Conservation (phyloP, 2,888 invertebrate genomes). For the Diaphora mendica region DNA sequence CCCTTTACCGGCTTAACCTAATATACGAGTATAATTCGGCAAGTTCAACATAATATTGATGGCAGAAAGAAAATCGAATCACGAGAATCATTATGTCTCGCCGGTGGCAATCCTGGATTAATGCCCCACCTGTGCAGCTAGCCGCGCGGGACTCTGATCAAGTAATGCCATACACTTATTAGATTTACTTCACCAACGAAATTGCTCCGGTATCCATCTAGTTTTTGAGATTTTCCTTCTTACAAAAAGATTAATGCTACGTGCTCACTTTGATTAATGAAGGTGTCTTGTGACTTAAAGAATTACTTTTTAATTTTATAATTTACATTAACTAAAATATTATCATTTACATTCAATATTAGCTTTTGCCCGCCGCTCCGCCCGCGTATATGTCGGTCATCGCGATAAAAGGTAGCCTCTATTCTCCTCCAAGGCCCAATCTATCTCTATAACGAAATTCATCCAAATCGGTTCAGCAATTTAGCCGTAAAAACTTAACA, state of each 20-base stretch:
- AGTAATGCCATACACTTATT: conserved; percentile 42
- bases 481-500: too few species aligned
- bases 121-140: conserved; percentile 42
- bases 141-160: conserved; percentile 39
- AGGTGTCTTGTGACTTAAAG: neutral
- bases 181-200: conserved; percentile 43
- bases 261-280: neutral
- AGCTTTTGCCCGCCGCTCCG: too few species aligned
- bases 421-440: too few species aligned
- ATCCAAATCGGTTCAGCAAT: too few species aligned
- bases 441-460: too few species aligned
- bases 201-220: conserved; percentile 31
- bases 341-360: too few species aligned
- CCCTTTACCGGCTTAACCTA: neutral
- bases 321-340: neutral
- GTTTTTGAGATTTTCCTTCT: conserved; percentile 20
- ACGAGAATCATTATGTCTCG: conserved; percentile 44
- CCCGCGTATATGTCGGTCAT: too few species aligned
- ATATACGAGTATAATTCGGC: conserved; percentile 3
- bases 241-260: conserved; percentile 13
- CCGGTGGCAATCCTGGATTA: conserved; percentile 36
- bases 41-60: conserved; percentile 37
- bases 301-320: neutral
- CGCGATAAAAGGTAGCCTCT: too few species aligned
- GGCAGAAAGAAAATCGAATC: conserved; percentile 41